Percentiles rank a stretch among this genome's conserved stretches.
Conservation (phyloP, 2,113 vertebrate species). For the Semnornis frantzii region DNA sequence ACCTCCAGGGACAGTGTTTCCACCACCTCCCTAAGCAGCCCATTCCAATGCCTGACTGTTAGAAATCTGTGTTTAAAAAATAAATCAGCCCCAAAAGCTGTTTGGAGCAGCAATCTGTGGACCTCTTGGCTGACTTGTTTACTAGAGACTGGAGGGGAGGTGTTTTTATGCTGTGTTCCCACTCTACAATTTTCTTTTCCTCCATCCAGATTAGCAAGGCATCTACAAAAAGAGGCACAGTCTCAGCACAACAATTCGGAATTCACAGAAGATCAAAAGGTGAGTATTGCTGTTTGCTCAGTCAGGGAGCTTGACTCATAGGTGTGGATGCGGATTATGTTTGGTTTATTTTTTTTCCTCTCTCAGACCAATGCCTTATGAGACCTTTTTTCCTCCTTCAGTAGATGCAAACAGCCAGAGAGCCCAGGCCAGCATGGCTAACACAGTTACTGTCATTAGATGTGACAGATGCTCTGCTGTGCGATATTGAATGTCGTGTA, state of each 20-base stretch:
- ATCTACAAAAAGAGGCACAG: slow-evolving; percentile 95
- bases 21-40: no score
- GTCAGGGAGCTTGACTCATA: background rate
- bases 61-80: background rate
- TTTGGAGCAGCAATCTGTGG: background rate
- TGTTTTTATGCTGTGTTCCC: background rate
- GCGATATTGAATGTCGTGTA: background rate
- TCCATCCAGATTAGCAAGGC: slow-evolving; percentile 88
- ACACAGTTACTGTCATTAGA: background rate
- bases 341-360: background rate
- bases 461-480: background rate
- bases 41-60: no score
- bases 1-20: no score
- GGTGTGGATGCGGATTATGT: background rate
- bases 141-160: background rate
- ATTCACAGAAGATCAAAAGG: slow-evolving; percentile 98
- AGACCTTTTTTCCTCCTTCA: background rate
- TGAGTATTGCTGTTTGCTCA: slow-evolving; percentile 55
- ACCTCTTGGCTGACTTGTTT: background rate
- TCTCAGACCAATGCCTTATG: background rate
- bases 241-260: slow-evolving; percentile 87
- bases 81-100: background rate
- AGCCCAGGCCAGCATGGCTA: background rate
- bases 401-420: background rate
- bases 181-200: slow-evolving; percentile 18